Percentiles rank a stretch among this genome's conserved stretches.
Evolutionary conservation across 1,140 invertebrate genomes (phyloP).

Genomic region (Drosophila malerkotliana): DNA sequence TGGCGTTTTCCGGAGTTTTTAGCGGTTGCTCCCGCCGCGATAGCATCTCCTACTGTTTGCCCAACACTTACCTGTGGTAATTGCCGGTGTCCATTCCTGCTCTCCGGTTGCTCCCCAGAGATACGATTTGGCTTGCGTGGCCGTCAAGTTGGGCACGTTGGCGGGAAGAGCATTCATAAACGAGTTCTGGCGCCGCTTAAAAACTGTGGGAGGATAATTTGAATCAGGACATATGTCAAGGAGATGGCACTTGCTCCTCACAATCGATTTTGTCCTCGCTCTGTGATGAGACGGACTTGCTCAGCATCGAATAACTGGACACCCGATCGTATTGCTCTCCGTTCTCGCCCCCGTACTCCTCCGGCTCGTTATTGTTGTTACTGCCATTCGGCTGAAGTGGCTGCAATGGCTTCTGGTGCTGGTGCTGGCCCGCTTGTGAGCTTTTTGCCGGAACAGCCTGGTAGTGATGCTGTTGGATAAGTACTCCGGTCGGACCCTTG

Average conservation of each 20-base stretch:
- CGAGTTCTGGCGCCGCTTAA: constrained; percentile 70
- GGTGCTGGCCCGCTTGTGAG: background rate
- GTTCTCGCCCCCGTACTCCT: constrained; percentile 36
- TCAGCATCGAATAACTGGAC: constrained; percentile 58
- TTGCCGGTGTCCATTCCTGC: constrained; percentile 97
- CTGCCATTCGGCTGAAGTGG: constrained; percentile 22
- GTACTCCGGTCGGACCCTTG: constrained; percentile 94
- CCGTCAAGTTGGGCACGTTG: constrained; percentile 63
- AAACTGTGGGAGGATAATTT: constrained; percentile 35
- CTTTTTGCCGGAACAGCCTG: constrained; percentile 89
- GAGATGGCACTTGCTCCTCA: constrained; percentile 20
- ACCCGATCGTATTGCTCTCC: constrained; percentile 64
- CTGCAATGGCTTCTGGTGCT: constrained; percentile 26
- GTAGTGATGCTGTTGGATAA: constrained; percentile 97
- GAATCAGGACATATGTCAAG: background rate
- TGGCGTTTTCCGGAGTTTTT: background rate
- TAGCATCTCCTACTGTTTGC: constrained; percentile 44
- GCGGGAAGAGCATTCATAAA: constrained; percentile 55
- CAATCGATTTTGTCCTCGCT: constrained; percentile 67
- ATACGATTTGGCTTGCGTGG: constrained; percentile 88
- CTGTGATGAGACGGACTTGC: constrained; percentile 51
- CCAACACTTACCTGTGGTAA: constrained; percentile 91
- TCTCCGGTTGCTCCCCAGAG: constrained; percentile 96
- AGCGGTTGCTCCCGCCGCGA: constrained; percentile 13
- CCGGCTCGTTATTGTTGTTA: constrained; percentile 67